Conservation (phyloP, 2,113 vertebrate species). For the Periophthalmus modestus region DNA sequence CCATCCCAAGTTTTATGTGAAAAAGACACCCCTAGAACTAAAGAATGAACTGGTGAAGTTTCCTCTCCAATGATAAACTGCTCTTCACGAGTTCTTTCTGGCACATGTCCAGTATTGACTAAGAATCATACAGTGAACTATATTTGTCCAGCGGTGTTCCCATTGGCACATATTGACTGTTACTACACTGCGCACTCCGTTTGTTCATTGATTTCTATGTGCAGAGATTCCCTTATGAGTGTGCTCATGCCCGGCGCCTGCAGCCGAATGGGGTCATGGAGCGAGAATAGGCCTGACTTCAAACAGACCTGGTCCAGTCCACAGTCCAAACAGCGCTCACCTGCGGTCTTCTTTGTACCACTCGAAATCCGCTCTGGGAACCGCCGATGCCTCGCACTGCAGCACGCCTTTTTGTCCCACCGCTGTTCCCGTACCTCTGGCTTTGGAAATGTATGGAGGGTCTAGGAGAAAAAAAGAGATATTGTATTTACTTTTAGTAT, state of each 20-base stretch:
- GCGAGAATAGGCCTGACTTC: slow-evolving; percentile 18
- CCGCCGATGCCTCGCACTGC: slow-evolving; percentile 92
- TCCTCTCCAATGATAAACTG: no score
- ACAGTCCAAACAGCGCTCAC: slow-evolving; percentile 44
- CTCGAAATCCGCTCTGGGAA: slow-evolving; percentile 91
- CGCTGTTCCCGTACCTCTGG: slow-evolving; percentile 85
- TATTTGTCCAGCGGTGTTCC: no score
- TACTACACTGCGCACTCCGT: background rate
- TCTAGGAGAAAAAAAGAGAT: slow-evolving; percentile 73
- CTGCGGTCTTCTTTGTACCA: slow-evolving; percentile 99
- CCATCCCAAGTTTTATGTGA: no score
- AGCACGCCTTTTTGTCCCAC: slow-evolving; percentile 92
- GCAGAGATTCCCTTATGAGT: background rate
- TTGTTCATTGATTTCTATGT: background rate
- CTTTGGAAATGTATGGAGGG: slow-evolving; percentile 90
- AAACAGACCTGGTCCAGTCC: slow-evolving; percentile 19
- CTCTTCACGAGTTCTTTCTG: no score
- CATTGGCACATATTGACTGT: background rate
- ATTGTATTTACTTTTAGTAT: background rate
- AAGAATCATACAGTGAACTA: no score
- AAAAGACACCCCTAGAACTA: no score
- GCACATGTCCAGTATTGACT: no score
- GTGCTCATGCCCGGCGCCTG: background rate
- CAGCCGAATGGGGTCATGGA: slow-evolving; percentile 15
- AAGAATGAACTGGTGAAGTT: no score